phyloP scores from a whole-genome alignment of 2,797 vertebrate genomes.

The Apogon talboti region DNA sequence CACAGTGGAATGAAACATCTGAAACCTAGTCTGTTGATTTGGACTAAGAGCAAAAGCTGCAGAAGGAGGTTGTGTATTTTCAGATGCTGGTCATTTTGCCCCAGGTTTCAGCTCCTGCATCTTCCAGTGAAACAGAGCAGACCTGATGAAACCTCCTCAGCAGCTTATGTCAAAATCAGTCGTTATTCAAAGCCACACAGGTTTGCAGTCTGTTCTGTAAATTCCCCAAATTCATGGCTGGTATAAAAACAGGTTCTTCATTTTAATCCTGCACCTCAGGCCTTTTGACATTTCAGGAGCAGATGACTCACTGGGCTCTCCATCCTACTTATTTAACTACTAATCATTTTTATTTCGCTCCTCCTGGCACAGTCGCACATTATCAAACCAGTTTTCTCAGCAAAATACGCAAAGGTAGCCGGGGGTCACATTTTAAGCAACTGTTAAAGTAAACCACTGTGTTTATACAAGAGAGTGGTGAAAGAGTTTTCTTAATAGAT shows the following conservation, averaged over 20 bases:
- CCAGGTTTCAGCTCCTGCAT: no score
- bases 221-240: no score
- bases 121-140: not conserved
- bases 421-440: conserved; percentile 3
- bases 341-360: no score
- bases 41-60: no score
- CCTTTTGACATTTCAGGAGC: not conserved
- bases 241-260: not conserved
- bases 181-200: not conserved
- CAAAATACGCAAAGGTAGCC: not conserved
- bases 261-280: not conserved
- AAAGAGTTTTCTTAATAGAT: not conserved
- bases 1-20: no score
- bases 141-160: not conserved
- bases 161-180: not conserved
- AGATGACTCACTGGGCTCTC: no score
- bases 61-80: no score
- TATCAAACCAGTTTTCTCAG: no score
- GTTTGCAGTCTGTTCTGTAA: not conserved
- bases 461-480: conserved; percentile 1
- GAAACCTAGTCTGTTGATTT: no score
- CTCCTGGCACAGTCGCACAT: no score
- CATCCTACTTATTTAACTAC: no score
- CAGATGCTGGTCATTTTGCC: no score
- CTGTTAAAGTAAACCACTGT: not conserved